Evolutionary conservation across 2,888 invertebrate species (phyloP), one percentile per base, ranked within the genome.

Genomic region (Crepidodera aurea): DNA sequence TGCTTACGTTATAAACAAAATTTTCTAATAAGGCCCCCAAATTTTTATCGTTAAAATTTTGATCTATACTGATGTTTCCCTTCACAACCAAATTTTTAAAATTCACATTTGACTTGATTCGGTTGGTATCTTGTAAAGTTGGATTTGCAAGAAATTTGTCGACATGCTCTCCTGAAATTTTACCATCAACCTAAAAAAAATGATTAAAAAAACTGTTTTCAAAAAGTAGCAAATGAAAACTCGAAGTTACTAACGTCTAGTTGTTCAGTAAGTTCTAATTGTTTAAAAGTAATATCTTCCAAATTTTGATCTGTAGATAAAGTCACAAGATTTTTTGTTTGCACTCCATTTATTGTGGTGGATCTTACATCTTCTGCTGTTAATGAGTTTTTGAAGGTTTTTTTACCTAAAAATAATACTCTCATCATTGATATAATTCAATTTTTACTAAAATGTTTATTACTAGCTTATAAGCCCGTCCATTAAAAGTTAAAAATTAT

Each of bases 21-120:
- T 87, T 84, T 0, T 78, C 73, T 0, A 88, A 73, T 12, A 78
- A 37, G 2, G 72, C 57, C n/a, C 77, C 72, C 53, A 84, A 81
- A 42, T 74, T 71, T 3, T 73, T 71, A 0, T 77, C 77, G 68
- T 85, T 83, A 2, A 84, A 73, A 6, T 73, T 70, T n/a, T 82
- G 78, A 2, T 77, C 75, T 2, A 88, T 67, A 12, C 77, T 74
- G 13, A 88, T 69, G 0, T 81, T 73, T 4, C 87, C 88, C 7
- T 80, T 74, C 0, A 88, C 82, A 68, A 81, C 75, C 7, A 88
- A 73, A 42, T 83, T 72, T 7, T 74, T 74, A 58, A 88, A 86
- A 62, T 81, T 77, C 2, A 83, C 82, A 32, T 81, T 79, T 1
- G 84, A 78, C 2, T 74, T 74, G 0, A 86, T 75, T 0, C 70